phyloP scores from a whole-genome alignment of 2,797 vertebrate genomes.

The Tinamus major region DNA sequence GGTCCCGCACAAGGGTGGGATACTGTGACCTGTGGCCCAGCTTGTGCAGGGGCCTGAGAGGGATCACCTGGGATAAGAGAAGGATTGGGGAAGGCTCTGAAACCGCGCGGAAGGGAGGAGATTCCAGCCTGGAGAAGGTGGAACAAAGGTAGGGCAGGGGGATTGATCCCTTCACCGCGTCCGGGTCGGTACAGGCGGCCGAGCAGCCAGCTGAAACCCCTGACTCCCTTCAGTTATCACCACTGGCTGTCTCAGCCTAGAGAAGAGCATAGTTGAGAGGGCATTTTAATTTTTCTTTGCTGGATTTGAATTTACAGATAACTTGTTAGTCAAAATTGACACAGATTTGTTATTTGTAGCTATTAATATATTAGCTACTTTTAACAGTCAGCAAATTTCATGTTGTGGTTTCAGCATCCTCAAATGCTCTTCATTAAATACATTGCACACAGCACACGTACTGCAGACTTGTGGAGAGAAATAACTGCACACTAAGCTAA shows the following conservation, averaged over 20 bases:
- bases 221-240: not conserved
- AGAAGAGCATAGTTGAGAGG: not conserved
- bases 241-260: not conserved
- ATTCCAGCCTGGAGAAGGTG: not conserved
- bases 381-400: slow-evolving; percentile 13
- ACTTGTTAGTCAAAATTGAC: not conserved
- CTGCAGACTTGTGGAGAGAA: not conserved
- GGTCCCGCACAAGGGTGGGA: not conserved
- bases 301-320: not conserved
- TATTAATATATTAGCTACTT: slow-evolving; percentile 1
- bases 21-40: not conserved
- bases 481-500: slow-evolving; percentile 10
- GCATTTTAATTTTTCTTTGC: not conserved
- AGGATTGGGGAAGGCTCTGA: not conserved
- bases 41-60: not conserved
- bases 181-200: rapidly evolving
- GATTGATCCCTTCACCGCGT: not conserved
- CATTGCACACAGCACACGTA: not conserved
- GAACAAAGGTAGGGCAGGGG: not conserved
- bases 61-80: not conserved
- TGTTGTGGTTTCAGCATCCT: not conserved
- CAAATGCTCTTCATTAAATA: slow-evolving; percentile 5
- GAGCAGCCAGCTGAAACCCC: not conserved
- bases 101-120: not conserved
- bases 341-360: not conserved